phyloP scores from a whole-genome alignment of 53 echinoderm and acorn worm genomes.

The Holothuria leucospilota region DNA sequence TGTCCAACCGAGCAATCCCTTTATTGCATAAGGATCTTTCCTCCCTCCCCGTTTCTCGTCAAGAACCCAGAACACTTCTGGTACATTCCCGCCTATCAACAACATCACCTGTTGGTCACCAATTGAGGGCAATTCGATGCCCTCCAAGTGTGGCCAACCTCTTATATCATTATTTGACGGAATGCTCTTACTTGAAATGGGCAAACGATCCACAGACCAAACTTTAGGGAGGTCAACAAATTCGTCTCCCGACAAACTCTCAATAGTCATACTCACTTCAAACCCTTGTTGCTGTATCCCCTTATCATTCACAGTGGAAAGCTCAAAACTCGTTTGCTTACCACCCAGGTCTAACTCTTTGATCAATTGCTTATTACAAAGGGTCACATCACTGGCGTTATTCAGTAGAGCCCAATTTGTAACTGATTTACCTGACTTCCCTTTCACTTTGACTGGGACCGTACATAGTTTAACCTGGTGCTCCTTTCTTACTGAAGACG shows the following conservation, averaged over 20 bases:
- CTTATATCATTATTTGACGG: slow-evolving; percentile 37
- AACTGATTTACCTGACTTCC: no score
- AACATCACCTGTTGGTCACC: slow-evolving; percentile 7
- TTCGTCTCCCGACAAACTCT: slow-evolving; percentile 25
- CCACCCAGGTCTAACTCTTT: no score
- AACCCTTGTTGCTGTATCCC: slow-evolving; percentile 9
- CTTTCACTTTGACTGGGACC: no score
- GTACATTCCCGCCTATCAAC: slow-evolving; percentile 48
- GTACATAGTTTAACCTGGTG: no score
- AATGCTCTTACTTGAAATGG: slow-evolving; percentile 19
- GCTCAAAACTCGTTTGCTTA: no score
- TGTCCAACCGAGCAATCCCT: slow-evolving; percentile 50
- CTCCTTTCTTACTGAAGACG: no score
- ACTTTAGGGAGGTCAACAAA: slow-evolving; percentile 35
- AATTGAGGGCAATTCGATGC: slow-evolving; percentile 15
- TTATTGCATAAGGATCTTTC: slow-evolving; percentile 51
- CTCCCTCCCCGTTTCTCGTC: slow-evolving; percentile 43
- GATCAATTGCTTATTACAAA: slow-evolving; percentile 24
- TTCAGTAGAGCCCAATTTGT: no score
- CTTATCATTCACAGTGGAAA: no score
- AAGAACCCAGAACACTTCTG: slow-evolving; percentile 54
- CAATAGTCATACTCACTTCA: slow-evolving; percentile 30
- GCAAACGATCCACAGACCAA: no score
- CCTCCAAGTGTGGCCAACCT: slow-evolving; percentile 53
- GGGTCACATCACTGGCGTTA: not conserved